phyloP scores from a whole-genome alignment of 2,888 invertebrate species.

The Pterobdella sp. region DNA sequence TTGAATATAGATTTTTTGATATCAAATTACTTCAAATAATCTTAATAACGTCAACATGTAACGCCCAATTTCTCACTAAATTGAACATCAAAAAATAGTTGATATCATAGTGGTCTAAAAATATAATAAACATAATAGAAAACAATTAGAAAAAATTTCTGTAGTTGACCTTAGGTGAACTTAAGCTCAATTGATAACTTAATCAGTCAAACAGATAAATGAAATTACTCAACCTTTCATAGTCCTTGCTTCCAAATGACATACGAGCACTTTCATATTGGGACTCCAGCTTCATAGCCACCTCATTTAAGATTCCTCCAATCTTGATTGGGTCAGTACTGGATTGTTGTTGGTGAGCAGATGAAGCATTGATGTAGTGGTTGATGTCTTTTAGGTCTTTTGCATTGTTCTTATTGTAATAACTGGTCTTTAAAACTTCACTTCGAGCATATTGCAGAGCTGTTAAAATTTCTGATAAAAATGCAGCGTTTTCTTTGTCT shows the following conservation, averaged over 20 bases:
- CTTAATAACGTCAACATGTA: no score
- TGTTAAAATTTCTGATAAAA: slow-evolving; percentile 22
- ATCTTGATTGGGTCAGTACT: neutral
- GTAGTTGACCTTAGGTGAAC: no score
- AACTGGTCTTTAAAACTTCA: slow-evolving; percentile 6
- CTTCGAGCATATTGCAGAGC: slow-evolving; percentile 23
- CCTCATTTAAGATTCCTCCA: slow-evolving; percentile 19
- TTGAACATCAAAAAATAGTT: no score
- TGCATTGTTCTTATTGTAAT: neutral
- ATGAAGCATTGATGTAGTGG: neutral
- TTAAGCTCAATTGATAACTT: no score
- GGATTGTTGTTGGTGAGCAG: neutral
- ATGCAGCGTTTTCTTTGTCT: slow-evolving; percentile 22
- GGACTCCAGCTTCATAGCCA: slow-evolving; percentile 22
- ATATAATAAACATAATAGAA: no score
- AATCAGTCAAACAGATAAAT: no score
- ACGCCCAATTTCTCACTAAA: no score
- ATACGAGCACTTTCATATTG: slow-evolving; percentile 24
- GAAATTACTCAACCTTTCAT: no score
- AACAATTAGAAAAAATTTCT: no score
- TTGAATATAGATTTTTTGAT: no score
- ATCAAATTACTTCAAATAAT: no score
- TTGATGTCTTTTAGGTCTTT: neutral
- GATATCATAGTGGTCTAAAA: no score
- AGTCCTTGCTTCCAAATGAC: slow-evolving; percentile 21